Evolutionary conservation across 2,113 vertebrate genomes (phyloP).

Genomic region (Excalfactoria chinensis): DNA sequence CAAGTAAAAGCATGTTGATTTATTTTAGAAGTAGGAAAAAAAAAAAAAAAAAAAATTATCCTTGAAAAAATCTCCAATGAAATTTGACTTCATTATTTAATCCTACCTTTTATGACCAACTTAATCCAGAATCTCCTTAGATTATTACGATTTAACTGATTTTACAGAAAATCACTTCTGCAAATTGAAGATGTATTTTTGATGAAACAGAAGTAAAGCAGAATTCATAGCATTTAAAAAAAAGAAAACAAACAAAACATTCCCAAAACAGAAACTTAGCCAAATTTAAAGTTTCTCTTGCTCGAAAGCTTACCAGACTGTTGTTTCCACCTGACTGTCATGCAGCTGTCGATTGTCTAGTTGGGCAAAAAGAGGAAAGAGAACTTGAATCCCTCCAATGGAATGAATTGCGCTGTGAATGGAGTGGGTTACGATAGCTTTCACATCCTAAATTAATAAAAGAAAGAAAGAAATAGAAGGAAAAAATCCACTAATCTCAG

Average conservation of each 20-base stretch:
- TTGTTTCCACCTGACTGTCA: slow-evolving; percentile 90
- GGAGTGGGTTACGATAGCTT: slow-evolving; percentile 96
- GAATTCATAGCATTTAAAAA: not conserved
- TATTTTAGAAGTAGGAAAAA: not conserved
- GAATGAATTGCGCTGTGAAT: slow-evolving; percentile 98
- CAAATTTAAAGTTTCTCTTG: not conserved
- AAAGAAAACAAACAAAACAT: not conserved
- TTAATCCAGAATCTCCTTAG: not conserved
- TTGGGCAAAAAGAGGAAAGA: slow-evolving; percentile 95
- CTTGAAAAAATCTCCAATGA: not conserved
- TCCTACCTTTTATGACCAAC: not conserved
- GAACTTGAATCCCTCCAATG: slow-evolving; percentile 95
- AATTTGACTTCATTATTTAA: not conserved
- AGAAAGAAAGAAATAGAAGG: slow-evolving; percentile 1
- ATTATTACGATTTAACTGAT: not conserved
- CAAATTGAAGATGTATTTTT: not conserved
- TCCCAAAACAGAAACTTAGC: accelerated
- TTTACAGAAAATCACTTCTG: not conserved
- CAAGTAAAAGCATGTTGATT: not conserved
- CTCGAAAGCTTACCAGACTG: slow-evolving; percentile 87
- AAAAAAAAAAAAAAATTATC: not conserved
- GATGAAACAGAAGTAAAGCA: not conserved
- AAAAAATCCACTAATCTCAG: not conserved
- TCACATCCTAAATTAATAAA: slow-evolving; percentile 86
- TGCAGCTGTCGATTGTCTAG: slow-evolving; percentile 91